Base-by-base conservation (phyloP, 1,140 invertebrate genomes). In the Drosophila repletoides region DNA sequence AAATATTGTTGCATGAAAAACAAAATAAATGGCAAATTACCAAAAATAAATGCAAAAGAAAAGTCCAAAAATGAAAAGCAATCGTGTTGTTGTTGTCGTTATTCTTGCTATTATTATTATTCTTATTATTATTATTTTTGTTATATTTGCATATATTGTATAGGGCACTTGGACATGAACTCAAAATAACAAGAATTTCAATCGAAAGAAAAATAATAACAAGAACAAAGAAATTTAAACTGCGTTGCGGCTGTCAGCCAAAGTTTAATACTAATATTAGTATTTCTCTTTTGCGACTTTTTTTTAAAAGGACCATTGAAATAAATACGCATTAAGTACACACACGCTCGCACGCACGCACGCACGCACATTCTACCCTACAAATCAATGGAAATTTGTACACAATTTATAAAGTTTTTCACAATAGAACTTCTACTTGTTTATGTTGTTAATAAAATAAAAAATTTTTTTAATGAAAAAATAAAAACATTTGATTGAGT, bases 21-120 rank as follows among this genome's bases (percentile, higher is more conserved):
- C 28, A 48, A 29, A 31, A 21, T 6, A 66, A 65, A 75, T 84
- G 79, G 74, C 79, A 79, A 59, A 84, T 73, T 79, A 84, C 79
- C 79, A 83, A 86, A 76, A 76, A 76, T 71, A 76, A 71, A 65
- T 66, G 59, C 65, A 64, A 56, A 60, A 31, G 49, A 56, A 64
- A 55, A 56, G 60, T 59, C 59, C 66, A 69, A 69, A 69, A 64
- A 56, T 28, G 28, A 68, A 65, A 51, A 64, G 40, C 36, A 51
- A 66, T 65, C n/a, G 34, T 45, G 38, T 19, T 31, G 24, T 7
- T 55, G 49, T 7, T 36, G 7, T 49, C 38, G 1, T 48, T 49
- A 36, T 10, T 56, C 1, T 48, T 46, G 1, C 40, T 60, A 12
- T 48, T 58, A 21, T 43, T 43, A 33, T 40, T 66, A 43, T 43